phyloP scores from a whole-genome alignment of 2,888 invertebrate genomes.

The Eurytoma adleriae region DNA sequence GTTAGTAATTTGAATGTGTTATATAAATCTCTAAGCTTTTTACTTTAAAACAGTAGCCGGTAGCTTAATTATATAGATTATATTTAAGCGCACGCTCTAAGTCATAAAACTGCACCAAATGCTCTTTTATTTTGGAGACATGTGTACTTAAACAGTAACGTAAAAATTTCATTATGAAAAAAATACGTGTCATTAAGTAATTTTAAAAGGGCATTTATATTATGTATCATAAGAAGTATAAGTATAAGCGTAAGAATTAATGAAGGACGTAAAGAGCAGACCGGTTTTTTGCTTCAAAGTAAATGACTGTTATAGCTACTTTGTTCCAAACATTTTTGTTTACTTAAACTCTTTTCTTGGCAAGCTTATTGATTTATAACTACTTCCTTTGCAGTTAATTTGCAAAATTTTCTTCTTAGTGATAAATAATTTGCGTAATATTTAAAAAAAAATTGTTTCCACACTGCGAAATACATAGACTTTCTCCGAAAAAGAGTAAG shows the following conservation, averaged over 20 bases:
- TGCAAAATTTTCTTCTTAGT: no score
- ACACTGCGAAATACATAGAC: not conserved
- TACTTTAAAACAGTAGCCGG: constrained; percentile 12
- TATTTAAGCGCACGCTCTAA: constrained; percentile 29
- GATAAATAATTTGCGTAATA: no score
- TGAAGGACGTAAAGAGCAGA: constrained; percentile 13
- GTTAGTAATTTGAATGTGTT: no score
- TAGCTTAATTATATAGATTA: constrained; percentile 21
- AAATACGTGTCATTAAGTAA: constrained; percentile 15
- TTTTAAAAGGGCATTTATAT: not conserved
- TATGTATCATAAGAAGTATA: not conserved
- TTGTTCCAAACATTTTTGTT: constrained; percentile 8
- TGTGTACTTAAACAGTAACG: constrained; percentile 20
- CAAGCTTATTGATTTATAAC: no score
- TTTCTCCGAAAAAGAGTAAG: constrained; percentile 9
- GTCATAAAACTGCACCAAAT: constrained; percentile 24
- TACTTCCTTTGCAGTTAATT: no score
- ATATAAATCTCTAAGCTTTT: constrained; percentile 1
- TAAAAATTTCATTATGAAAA: constrained; percentile 23
- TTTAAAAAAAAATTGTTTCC: not conserved
- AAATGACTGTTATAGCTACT: not conserved
- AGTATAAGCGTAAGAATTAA: constrained; percentile 10
- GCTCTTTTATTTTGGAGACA: constrained; percentile 6
- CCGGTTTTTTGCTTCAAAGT: not conserved
- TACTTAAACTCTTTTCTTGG: not conserved